A percentile compares a stretch with the other conserved stretches of the same genome.
Evolutionary conservation across 2,888 invertebrate genomes (phyloP).

Genomic region (Dione juno): DNA sequence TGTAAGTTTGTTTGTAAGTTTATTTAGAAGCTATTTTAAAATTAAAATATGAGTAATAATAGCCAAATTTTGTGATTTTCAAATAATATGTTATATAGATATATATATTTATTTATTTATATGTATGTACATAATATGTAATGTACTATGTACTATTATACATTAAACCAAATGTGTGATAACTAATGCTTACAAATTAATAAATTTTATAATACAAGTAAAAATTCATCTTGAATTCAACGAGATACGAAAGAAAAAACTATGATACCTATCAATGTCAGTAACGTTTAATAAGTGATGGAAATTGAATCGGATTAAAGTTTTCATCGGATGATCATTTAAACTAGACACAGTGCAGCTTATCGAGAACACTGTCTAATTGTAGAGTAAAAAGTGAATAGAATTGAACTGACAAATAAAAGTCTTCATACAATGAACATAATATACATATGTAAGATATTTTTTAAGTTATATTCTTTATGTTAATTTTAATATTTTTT

Average conservation of each 20-base stretch:
- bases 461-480: neutral
- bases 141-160: too few relatives aligned
- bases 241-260: neutral
- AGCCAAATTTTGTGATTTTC: neutral
- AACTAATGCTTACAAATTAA: neutral
- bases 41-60: too few relatives aligned
- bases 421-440: neutral
- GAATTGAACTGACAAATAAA: neutral
- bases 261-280: conserved; percentile 9
- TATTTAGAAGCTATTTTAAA: too few relatives aligned
- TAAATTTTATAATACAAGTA: neutral
- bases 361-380: conserved; percentile 4
- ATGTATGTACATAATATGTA: neutral
- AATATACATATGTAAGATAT: neutral
- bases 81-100: too few relatives aligned
- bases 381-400: neutral
- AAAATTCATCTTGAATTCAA: neutral
- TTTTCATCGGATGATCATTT: conserved; percentile 8
- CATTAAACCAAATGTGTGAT: too few relatives aligned
- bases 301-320: conserved; percentile 11
- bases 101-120: neutral
- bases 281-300: conserved; percentile 1
- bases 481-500: too few relatives aligned
- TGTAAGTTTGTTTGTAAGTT: neutral
- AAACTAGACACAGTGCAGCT: conserved; percentile 3